Base-by-base conservation (phyloP, 2,888 invertebrate genomes). In the Euclidia mi region DNA sequence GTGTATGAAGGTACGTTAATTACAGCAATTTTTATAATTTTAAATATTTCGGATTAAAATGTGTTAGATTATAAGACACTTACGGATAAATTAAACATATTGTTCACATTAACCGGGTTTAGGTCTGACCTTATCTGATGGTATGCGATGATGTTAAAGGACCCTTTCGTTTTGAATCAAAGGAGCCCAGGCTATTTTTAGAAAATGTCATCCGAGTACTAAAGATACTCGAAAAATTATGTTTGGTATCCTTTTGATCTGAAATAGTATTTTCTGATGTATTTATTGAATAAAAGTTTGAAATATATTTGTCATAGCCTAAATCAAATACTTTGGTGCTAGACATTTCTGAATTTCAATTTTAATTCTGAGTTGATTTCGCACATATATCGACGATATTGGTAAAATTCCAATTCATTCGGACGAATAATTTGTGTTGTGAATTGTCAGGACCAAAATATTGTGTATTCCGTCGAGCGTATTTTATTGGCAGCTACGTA, bases 1-100 rank as follows among this genome's bases (percentile, higher is more conserved):
- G 20, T 42, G 7, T 25, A 25, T 37, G n/a, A 29, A 72, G 76
- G 73, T 74, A 76, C 38, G 63, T 56, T 37, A 12, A 31, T 43
- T 25, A 20, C 31, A 9, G 11, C 28, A 28, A n/a, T 37, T 14
- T n/a, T 3, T 25, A 14, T 25, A 2, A 15, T 28, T 28, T 25
- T 15, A 3, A 1, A 1, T 2, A 2, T 35, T 15, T 14, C 28
- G 1, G 4, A 3, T 46, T 52, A 43, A 3, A 51, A 44, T 40
- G 18, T 45, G 17, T 25, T 25, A 17, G 7, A 42, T 25, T 11
- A 15, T 40, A 48, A 40, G 12, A 12, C 31, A 44, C 37, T 55
- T 41, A 6, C 3, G 38, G 20, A 6, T 49, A 17, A 65, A 46
- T 50, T 45, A 20, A 43, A 61, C 51, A 32, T 17, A 15, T n/a